These are phyloP conservation scores for Tapirus indicus DNA, from an alignment of 2,797 vertebrate species.

Conservation along the genomic window DNA sequence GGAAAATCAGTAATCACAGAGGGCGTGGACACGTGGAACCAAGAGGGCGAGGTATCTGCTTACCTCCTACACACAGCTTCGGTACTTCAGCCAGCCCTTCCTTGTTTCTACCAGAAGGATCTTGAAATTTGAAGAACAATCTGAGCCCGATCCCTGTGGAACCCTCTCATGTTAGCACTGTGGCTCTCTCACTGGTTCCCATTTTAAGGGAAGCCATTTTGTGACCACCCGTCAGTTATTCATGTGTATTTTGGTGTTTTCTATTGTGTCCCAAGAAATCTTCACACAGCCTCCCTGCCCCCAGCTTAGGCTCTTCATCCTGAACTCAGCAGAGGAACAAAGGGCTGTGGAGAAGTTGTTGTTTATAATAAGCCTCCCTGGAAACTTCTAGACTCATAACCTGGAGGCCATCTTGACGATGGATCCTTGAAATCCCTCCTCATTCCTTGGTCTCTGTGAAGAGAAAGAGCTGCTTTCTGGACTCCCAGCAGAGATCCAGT, in stretches of 20 bases:
- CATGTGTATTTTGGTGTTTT: conserved; percentile 83
- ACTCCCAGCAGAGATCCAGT: neutral
- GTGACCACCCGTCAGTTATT: conserved; percentile 57
- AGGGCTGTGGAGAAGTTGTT: conserved; percentile 47
- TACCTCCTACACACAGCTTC: conserved; percentile 59
- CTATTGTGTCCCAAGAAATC: conserved; percentile 69
- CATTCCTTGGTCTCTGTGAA: neutral
- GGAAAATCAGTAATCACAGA: conserved; percentile 44
- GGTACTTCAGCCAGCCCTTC: conserved; percentile 57
- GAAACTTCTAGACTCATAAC: conserved; percentile 68
- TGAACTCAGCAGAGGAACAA: conserved; percentile 3
- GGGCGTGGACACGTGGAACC: conserved; percentile 48
- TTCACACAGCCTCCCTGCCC: conserved; percentile 56
- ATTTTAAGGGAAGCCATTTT: conserved; percentile 75
- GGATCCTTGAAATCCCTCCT: neutral
- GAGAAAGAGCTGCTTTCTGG: conserved; percentile 14
- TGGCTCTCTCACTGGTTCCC: conserved; percentile 67
- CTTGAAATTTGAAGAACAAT: conserved; percentile 56
- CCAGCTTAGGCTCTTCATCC: conserved; percentile 49
- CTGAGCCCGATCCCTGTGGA: neutral
- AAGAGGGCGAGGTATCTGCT: conserved; percentile 77
- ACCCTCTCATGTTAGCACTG: neutral
- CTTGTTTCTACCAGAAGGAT: conserved; percentile 82
- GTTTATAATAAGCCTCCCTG: conserved; percentile 61
- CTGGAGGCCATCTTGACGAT: conserved; percentile 39